Conservation (phyloP, 2,888 invertebrate genomes). For the Barypeithes pellucidus region DNA sequence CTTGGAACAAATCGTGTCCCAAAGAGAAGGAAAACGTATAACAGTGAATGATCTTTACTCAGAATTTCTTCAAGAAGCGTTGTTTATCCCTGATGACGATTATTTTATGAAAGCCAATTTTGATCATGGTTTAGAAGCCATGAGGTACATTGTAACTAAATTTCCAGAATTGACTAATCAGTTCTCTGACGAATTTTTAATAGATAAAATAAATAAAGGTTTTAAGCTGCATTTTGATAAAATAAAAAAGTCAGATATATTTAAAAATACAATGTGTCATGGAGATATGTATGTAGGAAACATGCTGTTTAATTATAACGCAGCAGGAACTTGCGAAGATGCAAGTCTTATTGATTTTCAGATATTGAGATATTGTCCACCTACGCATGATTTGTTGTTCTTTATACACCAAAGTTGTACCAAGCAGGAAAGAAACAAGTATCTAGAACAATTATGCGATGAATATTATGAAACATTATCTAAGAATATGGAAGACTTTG, state of each 20-base stretch:
- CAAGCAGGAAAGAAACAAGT: constrained; percentile 53
- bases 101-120: constrained; percentile 8
- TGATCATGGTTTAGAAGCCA: background rate
- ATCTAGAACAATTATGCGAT: constrained; percentile 53
- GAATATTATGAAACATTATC: constrained; percentile 59
- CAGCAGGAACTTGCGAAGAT: constrained; percentile 54
- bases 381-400: constrained; percentile 76
- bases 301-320: constrained; percentile 59
- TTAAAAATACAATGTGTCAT: constrained; percentile 66
- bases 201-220: constrained; percentile 34
- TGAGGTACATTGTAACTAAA: constrained; percentile 35
- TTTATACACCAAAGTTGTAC: constrained; percentile 59
- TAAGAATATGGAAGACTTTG: constrained; percentile 52
- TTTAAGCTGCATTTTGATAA: constrained; percentile 19
- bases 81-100: constrained; percentile 10
- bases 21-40: constrained; percentile 54
- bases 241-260: constrained; percentile 64
- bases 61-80: constrained; percentile 53
- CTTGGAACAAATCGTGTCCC: constrained; percentile 58
- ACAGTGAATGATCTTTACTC: constrained; percentile 62
- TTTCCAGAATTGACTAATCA: constrained; percentile 50
- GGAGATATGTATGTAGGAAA: constrained; percentile 66
- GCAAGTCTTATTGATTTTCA: constrained; percentile 66
- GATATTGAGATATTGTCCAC: constrained; percentile 74
- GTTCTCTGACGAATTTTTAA: constrained; percentile 48